These are phyloP conservation scores for Acronicta alni DNA, from an alignment of 2,888 invertebrate genomes.

Conservation along the genomic window DNA sequence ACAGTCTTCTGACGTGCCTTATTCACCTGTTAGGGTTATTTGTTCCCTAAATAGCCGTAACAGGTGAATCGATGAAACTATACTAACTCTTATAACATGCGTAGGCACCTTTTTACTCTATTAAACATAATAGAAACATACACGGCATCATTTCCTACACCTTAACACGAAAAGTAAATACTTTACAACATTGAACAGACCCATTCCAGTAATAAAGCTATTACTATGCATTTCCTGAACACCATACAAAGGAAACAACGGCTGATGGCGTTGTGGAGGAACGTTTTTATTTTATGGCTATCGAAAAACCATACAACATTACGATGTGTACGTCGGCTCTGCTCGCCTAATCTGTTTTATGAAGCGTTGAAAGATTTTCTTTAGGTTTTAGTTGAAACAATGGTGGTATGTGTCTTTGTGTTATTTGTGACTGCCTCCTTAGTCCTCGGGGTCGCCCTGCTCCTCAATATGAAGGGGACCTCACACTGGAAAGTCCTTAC, in stretches of 20 bases:
- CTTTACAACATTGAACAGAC: slow-evolving; percentile 41
- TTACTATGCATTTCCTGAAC: slow-evolving; percentile 57
- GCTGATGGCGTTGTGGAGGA: slow-evolving; percentile 46
- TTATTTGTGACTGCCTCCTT: too few species aligned
- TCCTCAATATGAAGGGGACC: too few species aligned
- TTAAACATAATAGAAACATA: slow-evolving; percentile 4
- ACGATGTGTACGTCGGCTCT: slow-evolving; percentile 52
- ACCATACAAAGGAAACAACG: slow-evolving; percentile 52
- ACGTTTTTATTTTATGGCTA: slow-evolving; percentile 57
- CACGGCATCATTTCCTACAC: slow-evolving; percentile 14
- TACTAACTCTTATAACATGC: neutral
- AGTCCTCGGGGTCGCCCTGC: too few species aligned
- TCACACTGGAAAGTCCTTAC: too few species aligned
- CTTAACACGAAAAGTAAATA: slow-evolving; percentile 40
- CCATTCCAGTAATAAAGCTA: slow-evolving; percentile 52
- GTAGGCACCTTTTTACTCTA: neutral
- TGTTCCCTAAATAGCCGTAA: too few species aligned
- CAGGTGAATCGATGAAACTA: too few species aligned
- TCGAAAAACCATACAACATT: slow-evolving; percentile 60
- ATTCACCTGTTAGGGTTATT: too few species aligned
- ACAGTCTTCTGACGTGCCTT: too few species aligned
- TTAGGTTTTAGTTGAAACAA: slow-evolving; percentile 24
- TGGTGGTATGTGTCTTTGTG: too few species aligned
- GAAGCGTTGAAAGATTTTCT: slow-evolving; percentile 48
- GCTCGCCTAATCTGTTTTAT: slow-evolving; percentile 58